Conservation (phyloP, 2,888 invertebrate species). For the Sclerodermus sp. region DNA sequence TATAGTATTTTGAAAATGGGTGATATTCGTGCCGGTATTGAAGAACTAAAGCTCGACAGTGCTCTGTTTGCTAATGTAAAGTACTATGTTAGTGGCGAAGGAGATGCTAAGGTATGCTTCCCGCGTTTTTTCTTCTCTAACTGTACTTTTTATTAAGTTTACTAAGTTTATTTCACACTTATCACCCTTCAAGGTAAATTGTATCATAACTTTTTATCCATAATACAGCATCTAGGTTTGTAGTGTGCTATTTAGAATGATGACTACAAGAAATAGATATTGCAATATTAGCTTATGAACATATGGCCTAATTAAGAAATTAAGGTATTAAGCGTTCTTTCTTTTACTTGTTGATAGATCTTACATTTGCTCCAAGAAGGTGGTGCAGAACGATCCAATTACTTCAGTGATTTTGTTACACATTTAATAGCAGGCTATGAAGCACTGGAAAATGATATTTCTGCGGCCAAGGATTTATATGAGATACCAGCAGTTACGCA, state of each 20-base stretch:
- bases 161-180: conserved; percentile 17
- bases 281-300: too few relatives aligned
- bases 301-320: too few relatives aligned
- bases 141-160: conserved; percentile 18
- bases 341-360: conserved; percentile 63
- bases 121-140: neutral
- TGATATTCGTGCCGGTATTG: conserved; percentile 57
- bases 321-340: neutral
- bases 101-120: conserved; percentile 49
- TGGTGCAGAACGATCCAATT: conserved; percentile 85
- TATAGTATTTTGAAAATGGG: conserved; percentile 47
- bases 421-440: conserved; percentile 88
- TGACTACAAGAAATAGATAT: too few relatives aligned
- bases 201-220: conserved; percentile 1
- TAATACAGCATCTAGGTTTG: too few relatives aligned
- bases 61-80: conserved; percentile 81
- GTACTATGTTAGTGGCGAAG: conserved; percentile 78
- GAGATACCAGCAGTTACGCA: conserved; percentile 88
- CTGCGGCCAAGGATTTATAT: conserved; percentile 90
- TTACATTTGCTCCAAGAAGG: conserved; percentile 77
- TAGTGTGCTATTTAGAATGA: too few relatives aligned
- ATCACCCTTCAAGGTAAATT: conserved; percentile 60
- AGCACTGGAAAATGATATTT: conserved; percentile 82
- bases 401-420: conserved; percentile 89
- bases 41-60: conserved; percentile 59